Evolutionary conservation across 2,888 invertebrate species (phyloP).

Genomic region (Epirrita christyi): DNA sequence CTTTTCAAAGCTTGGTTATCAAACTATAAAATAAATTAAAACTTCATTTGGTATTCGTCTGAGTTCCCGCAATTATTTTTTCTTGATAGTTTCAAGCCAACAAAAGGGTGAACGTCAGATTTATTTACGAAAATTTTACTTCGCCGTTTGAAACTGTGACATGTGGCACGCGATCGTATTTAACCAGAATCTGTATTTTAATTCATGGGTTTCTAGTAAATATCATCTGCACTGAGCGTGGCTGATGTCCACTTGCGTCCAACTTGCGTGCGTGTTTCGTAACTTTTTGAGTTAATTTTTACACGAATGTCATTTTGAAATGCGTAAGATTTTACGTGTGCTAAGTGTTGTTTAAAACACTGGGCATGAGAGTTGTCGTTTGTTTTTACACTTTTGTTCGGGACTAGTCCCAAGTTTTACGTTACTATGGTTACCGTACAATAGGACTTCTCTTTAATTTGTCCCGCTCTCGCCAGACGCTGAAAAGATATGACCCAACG

Average conservation of each 20-base stretch:
- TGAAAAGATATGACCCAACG: slow-evolving; percentile 64
- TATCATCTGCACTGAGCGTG: no score
- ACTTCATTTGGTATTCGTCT: slow-evolving; percentile 9
- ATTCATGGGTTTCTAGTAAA: background rate
- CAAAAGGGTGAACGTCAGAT: background rate
- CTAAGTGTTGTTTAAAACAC: no score
- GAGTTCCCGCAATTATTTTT: slow-evolving; percentile 11
- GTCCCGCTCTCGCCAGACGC: slow-evolving; percentile 60
- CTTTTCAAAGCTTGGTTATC: slow-evolving; percentile 22
- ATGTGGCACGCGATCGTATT: slow-evolving; percentile 4
- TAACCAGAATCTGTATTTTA: no score
- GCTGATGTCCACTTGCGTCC: no score
- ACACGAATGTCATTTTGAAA: no score
- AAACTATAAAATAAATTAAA: slow-evolving; percentile 30
- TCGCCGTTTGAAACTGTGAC: background rate
- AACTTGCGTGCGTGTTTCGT: no score
- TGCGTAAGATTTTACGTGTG: no score
- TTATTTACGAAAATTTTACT: slow-evolving; percentile 1
- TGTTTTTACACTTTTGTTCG: no score
- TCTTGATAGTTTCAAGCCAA: no score
- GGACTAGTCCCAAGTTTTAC: background rate
- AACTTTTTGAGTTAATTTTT: no score
- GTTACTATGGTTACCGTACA: slow-evolving; percentile 45
- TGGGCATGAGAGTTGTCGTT: no score
- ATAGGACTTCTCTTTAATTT: slow-evolving; percentile 67